Evolutionary conservation across 2,797 vertebrate genomes (phyloP), one percentile per base, ranked within the genome.

Genomic region (Notolepis coatsorum): DNA sequence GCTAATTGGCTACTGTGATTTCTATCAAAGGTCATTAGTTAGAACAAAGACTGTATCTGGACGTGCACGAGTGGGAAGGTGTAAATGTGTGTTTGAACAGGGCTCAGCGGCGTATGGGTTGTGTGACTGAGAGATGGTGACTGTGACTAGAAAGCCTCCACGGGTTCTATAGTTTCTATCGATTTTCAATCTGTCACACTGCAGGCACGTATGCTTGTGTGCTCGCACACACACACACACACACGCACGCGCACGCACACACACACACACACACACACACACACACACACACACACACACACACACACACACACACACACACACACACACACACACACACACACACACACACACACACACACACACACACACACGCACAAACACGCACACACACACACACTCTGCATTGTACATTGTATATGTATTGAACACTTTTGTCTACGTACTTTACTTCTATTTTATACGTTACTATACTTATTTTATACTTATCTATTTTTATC

Each of bases 1-100:
- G 77, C 74, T 90, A 88, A 90, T 88, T 84, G 73, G 79, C 60
- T 77, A 23, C 88, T 61, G 75, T 84, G 74, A 86, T 87, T 89
- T 79, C 82, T 80, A 87, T 88, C 87, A 89, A 54, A 75, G 69
- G 52, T 31, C 68, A 83, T 87, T 85, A 88, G 65, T 42, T 21
- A 31, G 61, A 77, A 83, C 75, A 84, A 81, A 79, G 59, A 61
- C 65, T 78, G 77, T 73, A 39, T 82, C 54, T 3, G 41, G 38
- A 41, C 23, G 2, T 39, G 7, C 1, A 18, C 3, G 51, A 52
- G 51, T 69, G 20, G 62, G 60, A 24, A 59, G 41, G 49, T 60
- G 63, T 74, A 50, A 52, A 33, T 51, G 39, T 56, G 38, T 46
- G 52, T 76, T 33, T 60, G 41, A 56, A 31, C 28, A 52, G 42